phyloP scores from a whole-genome alignment of 2,113 vertebrate species.

The Merops nubicus region DNA sequence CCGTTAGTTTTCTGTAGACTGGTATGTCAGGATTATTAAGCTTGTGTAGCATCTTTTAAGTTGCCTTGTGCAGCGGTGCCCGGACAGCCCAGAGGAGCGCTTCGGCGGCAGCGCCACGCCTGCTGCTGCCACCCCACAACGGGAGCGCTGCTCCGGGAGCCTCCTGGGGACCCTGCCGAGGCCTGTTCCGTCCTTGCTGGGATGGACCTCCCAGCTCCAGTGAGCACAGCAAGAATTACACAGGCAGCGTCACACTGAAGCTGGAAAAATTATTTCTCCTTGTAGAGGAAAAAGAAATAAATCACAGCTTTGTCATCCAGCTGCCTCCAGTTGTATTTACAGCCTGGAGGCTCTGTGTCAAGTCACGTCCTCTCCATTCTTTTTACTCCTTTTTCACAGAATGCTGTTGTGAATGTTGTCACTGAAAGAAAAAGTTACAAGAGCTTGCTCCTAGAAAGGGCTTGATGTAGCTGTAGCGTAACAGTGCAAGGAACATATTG shows the following conservation, averaged over 20 bases:
- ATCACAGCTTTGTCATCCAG: not conserved
- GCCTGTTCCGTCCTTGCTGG: fast-evolving
- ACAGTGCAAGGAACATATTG: slow-evolving; percentile 61
- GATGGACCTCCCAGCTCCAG: not conserved
- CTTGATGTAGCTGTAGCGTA: slow-evolving; percentile 34
- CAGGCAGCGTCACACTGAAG: not conserved
- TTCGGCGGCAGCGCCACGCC: no score
- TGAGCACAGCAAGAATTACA: not conserved
- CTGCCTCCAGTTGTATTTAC: not conserved
- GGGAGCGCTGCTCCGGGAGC: no score
- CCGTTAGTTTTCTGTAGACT: fast-evolving
- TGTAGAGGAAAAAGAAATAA: not conserved
- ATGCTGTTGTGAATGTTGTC: not conserved
- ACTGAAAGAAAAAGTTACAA: slow-evolving; percentile 22
- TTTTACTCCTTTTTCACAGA: not conserved
- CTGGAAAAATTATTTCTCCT: not conserved
- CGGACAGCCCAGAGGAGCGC: no score
- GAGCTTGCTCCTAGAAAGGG: slow-evolving; percentile 19
- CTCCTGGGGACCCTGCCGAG: not conserved
- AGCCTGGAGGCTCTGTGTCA: not conserved
- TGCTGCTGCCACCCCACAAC: not conserved
- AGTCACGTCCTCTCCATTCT: not conserved
- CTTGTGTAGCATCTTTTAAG: fast-evolving
- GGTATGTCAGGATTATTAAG: not conserved
- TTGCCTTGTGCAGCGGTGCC: no score